These are phyloP conservation scores for Tetheella fluctuosa DNA, from an alignment of 2,888 invertebrate species.

Conservation along the genomic window DNA sequence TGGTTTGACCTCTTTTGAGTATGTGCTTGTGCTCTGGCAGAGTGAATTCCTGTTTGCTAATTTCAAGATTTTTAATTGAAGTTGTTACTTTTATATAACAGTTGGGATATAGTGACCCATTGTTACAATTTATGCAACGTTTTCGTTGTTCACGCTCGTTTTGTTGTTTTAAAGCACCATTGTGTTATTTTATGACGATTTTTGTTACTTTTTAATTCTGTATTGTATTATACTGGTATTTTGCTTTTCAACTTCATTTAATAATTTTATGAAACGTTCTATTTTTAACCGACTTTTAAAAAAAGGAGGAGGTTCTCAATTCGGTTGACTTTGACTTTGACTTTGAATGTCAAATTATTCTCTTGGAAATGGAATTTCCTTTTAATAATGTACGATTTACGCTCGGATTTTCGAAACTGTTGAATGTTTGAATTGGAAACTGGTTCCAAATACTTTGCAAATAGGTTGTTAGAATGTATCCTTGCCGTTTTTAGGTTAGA, in stretches of 20 bases:
- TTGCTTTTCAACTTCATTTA: too few species aligned
- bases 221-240: neutral
- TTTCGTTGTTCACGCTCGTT: constrained; percentile 2
- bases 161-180: neutral
- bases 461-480: neutral
- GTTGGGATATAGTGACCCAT: neutral
- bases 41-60: neutral
- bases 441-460: neutral
- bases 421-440: neutral
- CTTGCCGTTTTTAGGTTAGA: neutral
- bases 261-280: too few species aligned
- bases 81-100: constrained; percentile 8
- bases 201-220: neutral
- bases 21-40: too few species aligned
- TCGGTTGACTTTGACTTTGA: too few species aligned
- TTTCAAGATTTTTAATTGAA: neutral
- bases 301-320: too few species aligned
- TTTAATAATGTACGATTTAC: neutral
- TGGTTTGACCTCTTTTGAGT: too few species aligned
- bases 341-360: too few species aligned
- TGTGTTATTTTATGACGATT: constrained; percentile 2
- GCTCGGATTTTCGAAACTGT: neutral
- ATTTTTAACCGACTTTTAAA: too few species aligned
- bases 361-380: constrained; percentile 1
- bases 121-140: constrained; percentile 4